These are phyloP conservation scores for Otis tarda DNA, from an alignment of 2,113 vertebrate genomes.

Conservation along the genomic window DNA sequence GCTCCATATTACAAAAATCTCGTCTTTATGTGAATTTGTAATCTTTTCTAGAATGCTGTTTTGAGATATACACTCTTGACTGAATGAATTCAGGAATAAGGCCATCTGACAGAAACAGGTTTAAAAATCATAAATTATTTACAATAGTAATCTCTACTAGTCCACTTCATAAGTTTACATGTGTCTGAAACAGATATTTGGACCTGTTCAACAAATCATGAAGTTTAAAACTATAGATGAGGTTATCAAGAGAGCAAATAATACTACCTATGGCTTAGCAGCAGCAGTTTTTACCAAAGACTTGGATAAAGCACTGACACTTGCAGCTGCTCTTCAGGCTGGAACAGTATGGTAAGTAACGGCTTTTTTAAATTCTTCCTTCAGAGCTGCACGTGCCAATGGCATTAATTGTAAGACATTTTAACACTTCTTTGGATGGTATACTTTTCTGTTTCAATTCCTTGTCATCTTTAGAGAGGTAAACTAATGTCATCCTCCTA, in stretches of 20 bases:
- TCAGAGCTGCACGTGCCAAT: not conserved
- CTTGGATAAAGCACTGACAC: slow-evolving; percentile 83
- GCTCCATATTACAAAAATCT: not conserved
- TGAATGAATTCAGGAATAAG: not conserved
- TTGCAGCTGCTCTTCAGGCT: slow-evolving; percentile 85
- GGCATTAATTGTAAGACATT: not conserved
- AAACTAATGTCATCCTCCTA: not conserved
- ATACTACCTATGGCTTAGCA: slow-evolving; percentile 84
- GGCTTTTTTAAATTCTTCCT: not conserved
- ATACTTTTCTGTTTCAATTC: not conserved
- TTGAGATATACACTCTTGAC: not conserved
- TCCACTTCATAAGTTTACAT: not conserved
- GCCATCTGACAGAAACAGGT: not conserved
- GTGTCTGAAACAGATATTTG: slow-evolving; percentile 83
- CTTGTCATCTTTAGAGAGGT: not conserved
- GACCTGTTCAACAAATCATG: slow-evolving; percentile 91
- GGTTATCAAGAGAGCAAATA: slow-evolving; percentile 87
- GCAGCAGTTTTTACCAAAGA: slow-evolving; percentile 89
- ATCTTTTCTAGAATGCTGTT: not conserved
- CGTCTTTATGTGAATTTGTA: not conserved
- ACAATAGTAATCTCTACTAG: not conserved
- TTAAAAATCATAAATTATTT: not conserved
- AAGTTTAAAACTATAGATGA: slow-evolving; percentile 84
- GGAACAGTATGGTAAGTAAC: slow-evolving; percentile 87
- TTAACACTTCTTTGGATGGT: not conserved